These are phyloP conservation scores for Lasioglossum marginatum DNA, from an alignment of 2,888 invertebrate species.

Conservation along the genomic window DNA sequence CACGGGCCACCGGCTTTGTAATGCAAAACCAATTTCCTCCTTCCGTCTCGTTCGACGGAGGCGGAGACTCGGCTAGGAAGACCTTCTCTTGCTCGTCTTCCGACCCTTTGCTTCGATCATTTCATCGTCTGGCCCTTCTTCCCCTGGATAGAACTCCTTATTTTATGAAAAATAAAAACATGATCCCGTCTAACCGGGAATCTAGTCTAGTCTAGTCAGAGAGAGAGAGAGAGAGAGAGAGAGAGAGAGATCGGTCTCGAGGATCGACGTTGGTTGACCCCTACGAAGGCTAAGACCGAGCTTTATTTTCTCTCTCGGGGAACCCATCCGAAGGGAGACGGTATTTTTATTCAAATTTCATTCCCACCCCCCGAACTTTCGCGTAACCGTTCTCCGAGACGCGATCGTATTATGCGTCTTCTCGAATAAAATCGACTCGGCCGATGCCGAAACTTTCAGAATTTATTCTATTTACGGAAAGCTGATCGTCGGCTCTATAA, in stretches of 20 bases:
- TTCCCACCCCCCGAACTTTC: slow-evolving; percentile 63
- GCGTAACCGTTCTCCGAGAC: slow-evolving; percentile 46
- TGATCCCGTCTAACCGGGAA: slow-evolving; percentile 69
- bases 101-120: not conserved
- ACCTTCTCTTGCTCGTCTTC: not conserved
- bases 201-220: slow-evolving; percentile 68
- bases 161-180: not conserved
- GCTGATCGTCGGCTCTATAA: slow-evolving; percentile 52
- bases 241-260: slow-evolving; percentile 37
- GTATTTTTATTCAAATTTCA: slow-evolving; percentile 79
- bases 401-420: slow-evolving; percentile 69
- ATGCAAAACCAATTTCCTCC: slow-evolving; percentile 72
- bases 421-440: slow-evolving; percentile 60
- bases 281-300: slow-evolving; percentile 50
- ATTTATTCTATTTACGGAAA: slow-evolving; percentile 69
- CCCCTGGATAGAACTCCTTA: not conserved
- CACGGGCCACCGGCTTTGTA: slow-evolving; percentile 70
- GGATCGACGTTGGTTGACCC: slow-evolving; percentile 44
- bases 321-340: slow-evolving; percentile 68
- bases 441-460: slow-evolving; percentile 64
- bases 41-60: slow-evolving; percentile 10
- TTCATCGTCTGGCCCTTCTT: not conserved
- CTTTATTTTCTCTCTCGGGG: slow-evolving; percentile 73
- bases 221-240: slow-evolving; percentile 65
- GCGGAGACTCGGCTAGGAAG: slow-evolving; percentile 1